Evolutionary conservation across 2,888 invertebrate genomes (phyloP).

Genomic region (Dendrolimus pini): DNA sequence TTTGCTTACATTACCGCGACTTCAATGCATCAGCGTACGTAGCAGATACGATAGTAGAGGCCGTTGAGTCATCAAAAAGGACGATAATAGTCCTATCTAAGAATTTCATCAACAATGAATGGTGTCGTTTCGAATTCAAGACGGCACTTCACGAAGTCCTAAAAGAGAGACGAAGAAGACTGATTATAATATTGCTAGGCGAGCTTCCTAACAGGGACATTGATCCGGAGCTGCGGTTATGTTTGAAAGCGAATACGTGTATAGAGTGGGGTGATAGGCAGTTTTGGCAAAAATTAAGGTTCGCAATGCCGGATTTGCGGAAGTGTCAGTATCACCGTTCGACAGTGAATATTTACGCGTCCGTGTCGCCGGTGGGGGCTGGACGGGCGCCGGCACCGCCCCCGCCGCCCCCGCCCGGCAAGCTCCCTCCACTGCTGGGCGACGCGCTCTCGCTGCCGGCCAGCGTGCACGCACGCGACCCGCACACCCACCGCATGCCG

Average conservation of each 20-base stretch:
- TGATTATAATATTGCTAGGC: constrained; percentile 93
- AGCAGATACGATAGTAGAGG: constrained; percentile 94
- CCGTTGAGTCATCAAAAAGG: constrained; percentile 92
- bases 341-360: constrained; percentile 84
- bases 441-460: constrained; percentile 62
- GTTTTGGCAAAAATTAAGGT: constrained; percentile 97
- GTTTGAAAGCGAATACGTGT: constrained; percentile 93
- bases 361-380: constrained; percentile 75
- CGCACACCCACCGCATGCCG: constrained; percentile 74
- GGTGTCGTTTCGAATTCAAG: constrained; percentile 96
- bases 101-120: constrained; percentile 96
- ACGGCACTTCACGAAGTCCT: constrained; percentile 94
- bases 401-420: constrained; percentile 78
- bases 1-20: constrained; percentile 95
- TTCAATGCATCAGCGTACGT: constrained; percentile 92
- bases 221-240: constrained; percentile 92
- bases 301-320: constrained; percentile 90
- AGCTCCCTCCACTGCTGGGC: constrained; percentile 77
- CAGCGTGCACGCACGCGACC: constrained; percentile 58
- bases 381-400: constrained; percentile 78
- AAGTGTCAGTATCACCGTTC: constrained; percentile 81
- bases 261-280: constrained; percentile 96
- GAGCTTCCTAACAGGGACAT: constrained; percentile 92
- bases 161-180: constrained; percentile 88
- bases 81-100: constrained; percentile 94